Evolutionary conservation across 1,140 invertebrate species (phyloP).

Genomic region (Spodoptera frugiperda): DNA sequence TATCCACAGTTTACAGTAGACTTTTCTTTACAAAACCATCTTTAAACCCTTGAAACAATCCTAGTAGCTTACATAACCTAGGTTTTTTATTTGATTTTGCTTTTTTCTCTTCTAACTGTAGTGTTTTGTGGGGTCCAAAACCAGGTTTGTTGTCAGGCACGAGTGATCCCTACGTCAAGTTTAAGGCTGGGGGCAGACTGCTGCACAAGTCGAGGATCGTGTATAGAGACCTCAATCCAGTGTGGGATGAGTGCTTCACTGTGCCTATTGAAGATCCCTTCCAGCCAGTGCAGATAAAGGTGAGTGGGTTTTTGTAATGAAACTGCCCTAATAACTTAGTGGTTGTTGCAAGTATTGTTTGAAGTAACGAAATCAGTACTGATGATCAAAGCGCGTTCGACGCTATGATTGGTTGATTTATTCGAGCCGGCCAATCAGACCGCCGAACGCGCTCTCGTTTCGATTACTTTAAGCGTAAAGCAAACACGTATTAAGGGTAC

Average conservation of each 20-base stretch:
- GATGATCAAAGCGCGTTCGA: too few species aligned
- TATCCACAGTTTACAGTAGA: too few species aligned
- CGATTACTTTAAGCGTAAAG: too few species aligned
- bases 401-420: too few species aligned
- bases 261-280: conserved; percentile 98
- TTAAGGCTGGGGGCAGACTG: conserved; percentile 95
- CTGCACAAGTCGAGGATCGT: conserved; percentile 98
- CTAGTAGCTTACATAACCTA: conserved; percentile 52
- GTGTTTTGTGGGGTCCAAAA: conserved; percentile 77
- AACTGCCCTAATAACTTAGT: too few species aligned
- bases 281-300: conserved; percentile 94
- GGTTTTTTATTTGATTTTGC: conserved; percentile 74
- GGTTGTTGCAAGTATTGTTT: too few species aligned
- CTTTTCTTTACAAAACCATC: too few species aligned
- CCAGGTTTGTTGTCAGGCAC: conserved; percentile 91
- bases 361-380: too few species aligned
- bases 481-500: too few species aligned
- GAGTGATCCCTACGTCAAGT: conserved; percentile 99
- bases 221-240: conserved; percentile 95
- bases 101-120: conserved; percentile 77
- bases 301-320: conserved; percentile 78
- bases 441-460: too few species aligned
- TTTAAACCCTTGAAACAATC: background rate
- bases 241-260: conserved; percentile 98
- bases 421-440: too few species aligned